Evolutionary conservation across 2,797 vertebrate species (phyloP).

Genomic region (Myripristis murdjan): DNA sequence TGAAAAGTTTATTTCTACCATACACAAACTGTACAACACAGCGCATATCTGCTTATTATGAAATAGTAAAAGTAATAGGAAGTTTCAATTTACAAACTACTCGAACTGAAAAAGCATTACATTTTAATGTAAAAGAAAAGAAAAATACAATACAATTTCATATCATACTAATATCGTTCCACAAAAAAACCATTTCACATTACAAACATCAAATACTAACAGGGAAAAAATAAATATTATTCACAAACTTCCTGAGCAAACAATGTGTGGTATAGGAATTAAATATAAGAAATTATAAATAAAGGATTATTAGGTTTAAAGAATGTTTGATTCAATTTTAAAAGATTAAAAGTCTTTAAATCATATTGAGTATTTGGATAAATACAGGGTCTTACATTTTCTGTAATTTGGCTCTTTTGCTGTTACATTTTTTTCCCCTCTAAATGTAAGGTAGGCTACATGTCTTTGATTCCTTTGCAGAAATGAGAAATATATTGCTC

Average conservation of each 20-base stretch:
- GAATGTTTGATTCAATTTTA: slow-evolving; percentile 89
- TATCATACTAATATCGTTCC: slow-evolving; percentile 92
- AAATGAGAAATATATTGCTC: slow-evolving; percentile 70
- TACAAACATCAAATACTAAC: slow-evolving; percentile 99
- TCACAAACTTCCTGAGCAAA: slow-evolving; percentile 98
- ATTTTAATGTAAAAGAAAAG: slow-evolving; percentile 94
- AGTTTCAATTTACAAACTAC: slow-evolving; percentile 99
- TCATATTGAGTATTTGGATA: slow-evolving; percentile 87
- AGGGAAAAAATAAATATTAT: slow-evolving; percentile 94
- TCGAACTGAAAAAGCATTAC: slow-evolving; percentile 94
- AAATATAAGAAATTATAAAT: slow-evolving; percentile 88
- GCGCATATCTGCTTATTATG: slow-evolving; percentile 99
- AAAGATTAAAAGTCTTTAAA: slow-evolving; percentile 89
- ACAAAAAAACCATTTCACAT: slow-evolving; percentile 94
- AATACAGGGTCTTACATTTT: slow-evolving; percentile 70
- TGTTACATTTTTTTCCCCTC: slow-evolving; percentile 58
- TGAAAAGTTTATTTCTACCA: slow-evolving; percentile 99
- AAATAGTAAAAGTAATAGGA: slow-evolving; percentile 99
- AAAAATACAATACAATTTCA: slow-evolving; percentile 95
- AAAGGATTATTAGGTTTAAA: slow-evolving; percentile 85
- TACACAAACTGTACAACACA: slow-evolving; percentile 99
- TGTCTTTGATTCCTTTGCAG: slow-evolving; percentile 63
- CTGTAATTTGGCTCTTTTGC: slow-evolving; percentile 77
- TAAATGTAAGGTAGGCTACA: slow-evolving; percentile 63
- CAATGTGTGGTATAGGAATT: slow-evolving; percentile 96